phyloP scores from a whole-genome alignment of 2,113 vertebrate genomes.

The Thomomys bottae region DNA sequence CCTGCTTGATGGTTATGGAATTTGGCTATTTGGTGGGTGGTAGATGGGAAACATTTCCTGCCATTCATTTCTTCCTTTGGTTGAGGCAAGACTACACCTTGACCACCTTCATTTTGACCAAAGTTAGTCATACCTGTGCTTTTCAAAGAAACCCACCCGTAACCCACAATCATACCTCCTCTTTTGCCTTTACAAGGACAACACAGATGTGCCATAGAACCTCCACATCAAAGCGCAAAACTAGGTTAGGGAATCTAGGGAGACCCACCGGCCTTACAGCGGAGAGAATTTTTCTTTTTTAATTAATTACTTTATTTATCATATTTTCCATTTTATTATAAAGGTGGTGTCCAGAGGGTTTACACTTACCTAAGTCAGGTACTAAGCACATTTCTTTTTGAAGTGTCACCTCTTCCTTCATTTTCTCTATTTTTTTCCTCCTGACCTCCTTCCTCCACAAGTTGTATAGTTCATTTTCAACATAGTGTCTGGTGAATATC shows the following conservation, averaged over 20 bases:
- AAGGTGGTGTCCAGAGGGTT: no score
- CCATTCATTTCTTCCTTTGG: background rate
- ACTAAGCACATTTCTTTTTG: no score
- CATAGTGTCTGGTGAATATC: no score
- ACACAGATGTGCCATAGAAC: accelerated
- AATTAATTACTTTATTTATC: no score
- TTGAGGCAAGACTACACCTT: background rate
- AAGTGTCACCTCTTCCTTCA: no score
- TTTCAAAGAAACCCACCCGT: background rate
- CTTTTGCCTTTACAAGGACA: background rate
- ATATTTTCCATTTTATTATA: no score
- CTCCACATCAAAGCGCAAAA: background rate
- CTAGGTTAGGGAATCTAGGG: background rate
- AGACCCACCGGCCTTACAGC: background rate
- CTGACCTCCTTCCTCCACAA: no score
- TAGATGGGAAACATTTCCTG: background rate
- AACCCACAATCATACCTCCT: background rate
- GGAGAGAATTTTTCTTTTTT: background rate
- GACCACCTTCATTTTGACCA: background rate
- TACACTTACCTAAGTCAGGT: no score
- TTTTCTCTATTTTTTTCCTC: no score
- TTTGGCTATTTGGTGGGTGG: background rate
- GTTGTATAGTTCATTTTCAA: no score
- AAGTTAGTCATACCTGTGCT: background rate
- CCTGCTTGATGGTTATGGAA: background rate